Conservation (phyloP, 2,797 vertebrate species). For the Sebastes matsubarae region DNA sequence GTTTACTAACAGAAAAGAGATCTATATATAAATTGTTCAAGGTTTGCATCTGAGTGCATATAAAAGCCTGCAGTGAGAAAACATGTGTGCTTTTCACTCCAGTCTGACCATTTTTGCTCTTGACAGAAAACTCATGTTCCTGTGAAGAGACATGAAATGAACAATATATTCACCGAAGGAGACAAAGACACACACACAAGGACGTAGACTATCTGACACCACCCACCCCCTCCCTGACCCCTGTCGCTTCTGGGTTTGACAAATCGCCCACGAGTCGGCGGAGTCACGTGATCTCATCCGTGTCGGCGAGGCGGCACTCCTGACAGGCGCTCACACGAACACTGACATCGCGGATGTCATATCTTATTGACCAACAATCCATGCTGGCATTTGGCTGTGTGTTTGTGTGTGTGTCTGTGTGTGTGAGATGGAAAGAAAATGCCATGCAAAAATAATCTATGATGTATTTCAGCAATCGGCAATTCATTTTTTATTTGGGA, state of each 20-base stretch:
- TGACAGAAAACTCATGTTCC: slow-evolving; percentile 37
- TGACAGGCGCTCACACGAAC: slow-evolving; percentile 49
- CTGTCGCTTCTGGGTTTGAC: slow-evolving; percentile 49
- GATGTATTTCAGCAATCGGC: slow-evolving; percentile 6
- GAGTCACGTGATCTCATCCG: slow-evolving; percentile 48
- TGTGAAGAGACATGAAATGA: not conserved
- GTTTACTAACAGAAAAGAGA: too few relatives aligned
- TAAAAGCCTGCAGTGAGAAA: not conserved
- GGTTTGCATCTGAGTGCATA: not conserved
- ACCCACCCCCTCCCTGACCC: slow-evolving; percentile 20
- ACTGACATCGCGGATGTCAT: slow-evolving; percentile 59
- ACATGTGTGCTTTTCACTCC: not conserved
- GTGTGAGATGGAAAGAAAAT: not conserved
- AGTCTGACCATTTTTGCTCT: not conserved
- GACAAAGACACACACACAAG: not conserved
- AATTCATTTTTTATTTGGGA: not conserved
- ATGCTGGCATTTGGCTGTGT: slow-evolving; percentile 51
- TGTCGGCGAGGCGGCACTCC: slow-evolving; percentile 16
- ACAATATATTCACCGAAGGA: slow-evolving; percentile 28
- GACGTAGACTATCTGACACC: not conserved
- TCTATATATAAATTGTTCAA: not conserved
- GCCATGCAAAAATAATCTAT: slow-evolving; percentile 8
- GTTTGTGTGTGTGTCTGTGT: not conserved
- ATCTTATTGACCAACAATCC: slow-evolving; percentile 58
- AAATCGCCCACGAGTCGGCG: slow-evolving; percentile 33